Conservation (phyloP, 2,113 vertebrate genomes). For the Petrocephalus microphthalmus region DNA sequence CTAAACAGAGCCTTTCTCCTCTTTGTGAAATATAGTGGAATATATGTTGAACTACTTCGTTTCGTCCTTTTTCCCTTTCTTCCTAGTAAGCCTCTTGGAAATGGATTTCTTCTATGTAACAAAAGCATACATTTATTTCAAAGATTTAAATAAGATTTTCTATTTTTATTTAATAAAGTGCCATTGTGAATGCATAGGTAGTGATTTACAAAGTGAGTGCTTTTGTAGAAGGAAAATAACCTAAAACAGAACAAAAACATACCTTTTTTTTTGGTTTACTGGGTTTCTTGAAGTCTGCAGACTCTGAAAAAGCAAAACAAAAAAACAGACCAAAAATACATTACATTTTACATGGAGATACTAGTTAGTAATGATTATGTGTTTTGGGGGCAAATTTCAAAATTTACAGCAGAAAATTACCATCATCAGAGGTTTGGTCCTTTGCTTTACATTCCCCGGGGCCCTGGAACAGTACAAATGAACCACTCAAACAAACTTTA, state of each 20-base stretch:
- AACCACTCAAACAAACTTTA: background rate
- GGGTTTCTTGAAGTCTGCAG: conserved; percentile 63
- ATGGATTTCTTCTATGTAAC: background rate
- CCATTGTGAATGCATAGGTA: background rate
- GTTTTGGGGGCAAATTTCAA: background rate
- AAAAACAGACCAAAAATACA: background rate
- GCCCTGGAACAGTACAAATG: conserved; percentile 33
- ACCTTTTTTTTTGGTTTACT: conserved; percentile 45
- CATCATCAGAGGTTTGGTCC: conserved; percentile 52
- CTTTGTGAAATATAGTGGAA: background rate
- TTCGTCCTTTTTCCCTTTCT: conserved; percentile 12
- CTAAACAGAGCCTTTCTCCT: background rate
- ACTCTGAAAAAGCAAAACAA: conserved; percentile 46
- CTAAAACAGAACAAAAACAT: conserved; percentile 21
- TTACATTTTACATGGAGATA: background rate
- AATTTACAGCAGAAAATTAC: conserved; percentile 32
- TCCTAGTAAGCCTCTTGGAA: background rate
- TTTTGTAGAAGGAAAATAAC: background rate
- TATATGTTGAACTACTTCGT: background rate
- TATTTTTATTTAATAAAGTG: background rate
- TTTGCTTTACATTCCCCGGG: conserved; percentile 17
- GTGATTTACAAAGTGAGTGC: background rate
- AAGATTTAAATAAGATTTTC: background rate
- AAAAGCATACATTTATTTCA: background rate
- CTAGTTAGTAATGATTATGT: background rate